Conservation (phyloP, 2,797 vertebrate species). For the Galagoides demidoff region DNA sequence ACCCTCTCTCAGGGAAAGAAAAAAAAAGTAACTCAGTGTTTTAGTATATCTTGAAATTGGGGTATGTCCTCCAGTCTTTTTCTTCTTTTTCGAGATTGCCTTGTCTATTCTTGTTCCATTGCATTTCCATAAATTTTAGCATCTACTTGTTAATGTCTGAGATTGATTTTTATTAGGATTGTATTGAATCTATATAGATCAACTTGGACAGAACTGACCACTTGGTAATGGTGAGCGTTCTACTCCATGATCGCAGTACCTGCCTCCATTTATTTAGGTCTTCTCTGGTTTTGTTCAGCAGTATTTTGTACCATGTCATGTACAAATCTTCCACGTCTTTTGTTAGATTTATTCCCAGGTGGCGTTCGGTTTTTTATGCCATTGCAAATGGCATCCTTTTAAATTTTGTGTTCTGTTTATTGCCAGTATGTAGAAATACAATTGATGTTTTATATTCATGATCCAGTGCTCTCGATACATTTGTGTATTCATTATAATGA, state of each 20-base stretch:
- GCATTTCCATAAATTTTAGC: background rate
- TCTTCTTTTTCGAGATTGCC: background rate
- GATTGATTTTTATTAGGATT: background rate
- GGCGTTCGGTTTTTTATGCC: background rate
- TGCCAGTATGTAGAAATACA: background rate
- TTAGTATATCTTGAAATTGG: background rate
- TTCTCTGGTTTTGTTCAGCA: slow-evolving; percentile 18
- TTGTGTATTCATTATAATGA: background rate
- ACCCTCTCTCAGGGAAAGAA: too few species aligned
- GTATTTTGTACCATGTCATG: background rate
- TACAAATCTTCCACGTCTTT: background rate
- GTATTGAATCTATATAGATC: background rate
- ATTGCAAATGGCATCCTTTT: background rate
- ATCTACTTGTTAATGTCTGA: slow-evolving; percentile 1
- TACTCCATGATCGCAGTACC: background rate
- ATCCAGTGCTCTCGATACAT: background rate
- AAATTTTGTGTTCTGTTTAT: background rate
- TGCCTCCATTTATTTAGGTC: background rate
- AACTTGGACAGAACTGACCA: background rate
- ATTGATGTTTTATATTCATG: background rate
- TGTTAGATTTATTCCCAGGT: slow-evolving; percentile 16
- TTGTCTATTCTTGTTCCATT: background rate
- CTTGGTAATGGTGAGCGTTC: background rate
- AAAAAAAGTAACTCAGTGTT: background rate
- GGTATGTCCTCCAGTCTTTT: background rate